Evolutionary conservation across 37 sponge, comb jelly and placozoan genomes (phyloP).

Genomic region (Crambe crambe): DNA sequence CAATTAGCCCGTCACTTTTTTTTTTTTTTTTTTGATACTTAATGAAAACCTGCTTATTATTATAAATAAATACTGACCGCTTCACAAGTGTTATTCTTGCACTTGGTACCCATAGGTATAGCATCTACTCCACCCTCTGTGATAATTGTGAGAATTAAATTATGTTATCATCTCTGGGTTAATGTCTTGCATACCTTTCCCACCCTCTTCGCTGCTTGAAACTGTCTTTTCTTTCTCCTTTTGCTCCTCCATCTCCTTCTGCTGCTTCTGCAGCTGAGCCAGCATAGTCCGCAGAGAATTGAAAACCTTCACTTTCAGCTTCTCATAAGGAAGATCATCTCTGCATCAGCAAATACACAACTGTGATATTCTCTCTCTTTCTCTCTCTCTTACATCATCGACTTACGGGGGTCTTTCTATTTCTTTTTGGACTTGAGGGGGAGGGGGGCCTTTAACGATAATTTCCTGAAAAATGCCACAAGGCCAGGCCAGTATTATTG

Average conservation of each 20-base stretch:
- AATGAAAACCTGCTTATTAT: no score
- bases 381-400: no score
- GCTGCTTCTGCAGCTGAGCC: constrained; percentile 14
- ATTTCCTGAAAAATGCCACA: constrained; percentile 33
- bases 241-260: neutral
- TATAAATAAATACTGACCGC: constrained; percentile 24
- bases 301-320: constrained; percentile 37
- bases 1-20: no score
- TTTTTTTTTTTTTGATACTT: no score
- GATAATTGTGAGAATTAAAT: neutral
- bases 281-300: constrained; percentile 48
- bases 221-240: no score
- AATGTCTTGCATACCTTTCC: neutral
- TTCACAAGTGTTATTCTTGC: constrained; percentile 58
- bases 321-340: constrained; percentile 35
- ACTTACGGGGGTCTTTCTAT: constrained; percentile 72
- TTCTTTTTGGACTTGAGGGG: constrained; percentile 7
- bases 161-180: no score
- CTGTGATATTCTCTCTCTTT: neutral
- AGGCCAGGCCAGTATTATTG: neutral
- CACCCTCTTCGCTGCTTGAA: no score
- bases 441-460: constrained; percentile 39
- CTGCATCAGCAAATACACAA: neutral
- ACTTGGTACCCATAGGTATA: constrained; percentile 53
- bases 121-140: neutral